Evolutionary conservation across 2,113 vertebrate genomes (phyloP).

Genomic region (Maccullochella peelii): DNA sequence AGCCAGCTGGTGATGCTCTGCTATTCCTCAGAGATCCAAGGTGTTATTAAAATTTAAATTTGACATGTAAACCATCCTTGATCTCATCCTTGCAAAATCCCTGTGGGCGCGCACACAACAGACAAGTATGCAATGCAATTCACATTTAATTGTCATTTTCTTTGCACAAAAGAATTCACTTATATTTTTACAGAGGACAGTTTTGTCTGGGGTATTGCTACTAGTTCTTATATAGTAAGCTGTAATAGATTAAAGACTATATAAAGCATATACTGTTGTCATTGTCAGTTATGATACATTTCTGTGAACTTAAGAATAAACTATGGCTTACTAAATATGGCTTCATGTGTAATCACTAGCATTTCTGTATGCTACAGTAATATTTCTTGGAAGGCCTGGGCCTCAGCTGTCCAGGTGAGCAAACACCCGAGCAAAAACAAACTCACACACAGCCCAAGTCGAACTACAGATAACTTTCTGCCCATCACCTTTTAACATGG

Average conservation of each 20-base stretch:
- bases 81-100: neutral
- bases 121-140: neutral
- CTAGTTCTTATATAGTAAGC: too few species aligned
- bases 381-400: neutral
- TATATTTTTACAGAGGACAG: neutral
- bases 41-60: too few species aligned
- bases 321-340: neutral
- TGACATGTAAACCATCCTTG: constrained; percentile 14
- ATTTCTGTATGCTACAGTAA: neutral
- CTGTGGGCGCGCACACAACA: neutral
- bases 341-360: neutral
- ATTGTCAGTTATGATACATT: neutral
- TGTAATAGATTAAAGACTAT: neutral
- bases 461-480: constrained; percentile 1
- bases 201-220: neutral
- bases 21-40: neutral
- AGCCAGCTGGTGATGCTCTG: neutral
- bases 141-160: neutral
- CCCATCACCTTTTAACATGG: neutral
- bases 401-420: neutral
- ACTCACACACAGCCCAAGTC: neutral
- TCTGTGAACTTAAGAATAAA: neutral
- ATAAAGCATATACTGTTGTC: neutral
- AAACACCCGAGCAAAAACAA: neutral
- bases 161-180: too few species aligned